Base-by-base conservation (phyloP, 2,113 vertebrate species). In the Antechinus flavipes region DNA sequence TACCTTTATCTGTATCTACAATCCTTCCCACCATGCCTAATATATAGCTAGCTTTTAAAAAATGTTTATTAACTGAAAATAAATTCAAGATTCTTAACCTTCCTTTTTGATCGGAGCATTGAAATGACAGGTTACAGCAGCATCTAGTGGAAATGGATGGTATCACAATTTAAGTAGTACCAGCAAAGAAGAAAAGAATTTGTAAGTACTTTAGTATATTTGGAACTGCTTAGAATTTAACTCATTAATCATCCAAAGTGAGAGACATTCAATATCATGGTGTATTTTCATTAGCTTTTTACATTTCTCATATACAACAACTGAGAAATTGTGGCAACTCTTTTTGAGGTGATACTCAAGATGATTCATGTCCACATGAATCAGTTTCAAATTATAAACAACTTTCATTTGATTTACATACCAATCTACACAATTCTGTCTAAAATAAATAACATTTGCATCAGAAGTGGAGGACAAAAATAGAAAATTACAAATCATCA, bases 61-160 rank as follows among this genome's bases (percentile, higher is more conserved):
- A 84, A 23, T 42, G 16, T 84, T 84, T 84, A 84, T 42, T 42
- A n/a, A 84, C 6, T 42, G n/a, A 84, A 84, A 84, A 84, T 84
- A 89, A 93, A 53, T 2, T 50, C 68, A 22, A 42, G 9, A 12
- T 54, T 92, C 94, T 94, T 76, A 14, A 26, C 16, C 10, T 49
- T 2, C 49, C 27, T 52, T 55, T 52, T 12, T 61, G 50, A 76
- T 46, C 35, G 50, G 52, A 30, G 2, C 0, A 14, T 35, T 56
- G 61, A 98, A 97, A 54, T 55, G 68, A 92, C 96, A 98, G 98
- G 30, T 96, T 93, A 94, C 93, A 98, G 98, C 96, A 97, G 90
- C 98, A 98, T 97, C 98, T 98, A 98, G 98, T 97, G 99, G 98
- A 92, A 0, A 0, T 12, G 19, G 0, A 0, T 94, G 58, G 89